phyloP scores from a whole-genome alignment of 2,888 invertebrate genomes.

The Baccha elongata region DNA sequence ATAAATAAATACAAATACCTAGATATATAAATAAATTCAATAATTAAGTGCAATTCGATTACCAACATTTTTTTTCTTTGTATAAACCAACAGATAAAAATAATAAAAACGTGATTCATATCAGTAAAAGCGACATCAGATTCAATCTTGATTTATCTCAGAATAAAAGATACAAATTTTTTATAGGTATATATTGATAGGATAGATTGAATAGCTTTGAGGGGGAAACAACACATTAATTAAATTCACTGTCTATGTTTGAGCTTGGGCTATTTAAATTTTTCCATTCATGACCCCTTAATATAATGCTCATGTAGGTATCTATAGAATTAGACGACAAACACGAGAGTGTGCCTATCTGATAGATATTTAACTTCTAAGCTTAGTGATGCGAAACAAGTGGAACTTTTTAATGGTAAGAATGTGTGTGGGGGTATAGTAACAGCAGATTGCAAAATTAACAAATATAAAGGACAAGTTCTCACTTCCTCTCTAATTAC shows the following conservation, averaged over 20 bases:
- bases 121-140: neutral
- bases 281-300: slow-evolving; percentile 54
- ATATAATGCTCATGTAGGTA: slow-evolving; percentile 1
- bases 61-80: neutral
- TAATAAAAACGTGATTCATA: slow-evolving; percentile 41
- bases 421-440: slow-evolving; percentile 17
- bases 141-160: slow-evolving; percentile 7
- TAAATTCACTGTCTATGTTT: slow-evolving; percentile 56
- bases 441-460: slow-evolving; percentile 47
- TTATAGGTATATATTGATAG: slow-evolving; percentile 53
- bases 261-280: slow-evolving; percentile 64
- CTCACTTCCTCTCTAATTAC: slow-evolving; percentile 72
- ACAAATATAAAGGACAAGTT: slow-evolving; percentile 66
- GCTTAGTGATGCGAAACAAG: slow-evolving; percentile 68
- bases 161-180: neutral
- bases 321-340: neutral
- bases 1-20: neutral
- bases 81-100: slow-evolving; percentile 33
- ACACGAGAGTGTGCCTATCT: slow-evolving; percentile 29
- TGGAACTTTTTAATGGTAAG: slow-evolving; percentile 25
- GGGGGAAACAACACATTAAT: slow-evolving; percentile 71
- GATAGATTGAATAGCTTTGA: slow-evolving; percentile 69
- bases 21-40: slow-evolving; percentile 55
- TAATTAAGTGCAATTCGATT: slow-evolving; percentile 63
- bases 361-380: neutral